Evolutionary conservation across 1,140 invertebrate genomes (phyloP).

Genomic region (Spodoptera frugiperda): DNA sequence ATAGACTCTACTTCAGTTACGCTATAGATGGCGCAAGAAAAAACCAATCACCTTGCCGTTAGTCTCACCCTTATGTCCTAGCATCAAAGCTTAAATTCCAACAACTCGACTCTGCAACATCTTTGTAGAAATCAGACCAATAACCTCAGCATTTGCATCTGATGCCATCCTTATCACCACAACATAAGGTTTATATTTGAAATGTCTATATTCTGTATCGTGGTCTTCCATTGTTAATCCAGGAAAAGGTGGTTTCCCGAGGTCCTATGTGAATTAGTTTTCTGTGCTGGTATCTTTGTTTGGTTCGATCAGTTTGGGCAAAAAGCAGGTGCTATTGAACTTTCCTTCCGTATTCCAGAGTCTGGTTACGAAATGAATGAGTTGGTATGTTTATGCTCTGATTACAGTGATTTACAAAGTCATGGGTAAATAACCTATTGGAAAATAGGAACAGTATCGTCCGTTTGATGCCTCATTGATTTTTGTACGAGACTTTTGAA

Average conservation of each 20-base stretch:
- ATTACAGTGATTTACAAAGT: neutral
- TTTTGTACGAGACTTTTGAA: too few relatives aligned
- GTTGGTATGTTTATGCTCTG: slow-evolving; percentile 35
- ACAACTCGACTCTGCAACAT: neutral
- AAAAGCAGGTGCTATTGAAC: slow-evolving; percentile 23
- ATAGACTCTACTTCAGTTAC: slow-evolving; percentile 47
- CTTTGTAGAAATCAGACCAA: slow-evolving; percentile 4
- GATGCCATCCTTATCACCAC: neutral
- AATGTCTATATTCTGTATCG: neutral
- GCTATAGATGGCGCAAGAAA: slow-evolving; percentile 47
- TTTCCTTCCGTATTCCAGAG: slow-evolving; percentile 7
- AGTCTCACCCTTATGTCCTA: neutral
- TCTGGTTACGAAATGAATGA: neutral
- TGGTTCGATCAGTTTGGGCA: slow-evolving; percentile 10
- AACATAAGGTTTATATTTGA: neutral
- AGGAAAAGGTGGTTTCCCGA: slow-evolving; percentile 39
- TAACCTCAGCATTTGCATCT: slow-evolving; percentile 3
- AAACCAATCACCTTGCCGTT: neutral
- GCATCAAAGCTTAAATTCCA: slow-evolving; percentile 10
- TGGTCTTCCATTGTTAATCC: slow-evolving; percentile 38
- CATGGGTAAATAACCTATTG: too few relatives aligned
- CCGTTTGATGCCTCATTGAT: too few relatives aligned
- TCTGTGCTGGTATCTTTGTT: slow-evolving; percentile 10
- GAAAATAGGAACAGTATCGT: too few relatives aligned
- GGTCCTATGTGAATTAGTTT: slow-evolving; percentile 28